These are phyloP conservation scores for Dromaius novaehollandiae DNA, from an alignment of 2,113 vertebrate species.

Conservation along the genomic window DNA sequence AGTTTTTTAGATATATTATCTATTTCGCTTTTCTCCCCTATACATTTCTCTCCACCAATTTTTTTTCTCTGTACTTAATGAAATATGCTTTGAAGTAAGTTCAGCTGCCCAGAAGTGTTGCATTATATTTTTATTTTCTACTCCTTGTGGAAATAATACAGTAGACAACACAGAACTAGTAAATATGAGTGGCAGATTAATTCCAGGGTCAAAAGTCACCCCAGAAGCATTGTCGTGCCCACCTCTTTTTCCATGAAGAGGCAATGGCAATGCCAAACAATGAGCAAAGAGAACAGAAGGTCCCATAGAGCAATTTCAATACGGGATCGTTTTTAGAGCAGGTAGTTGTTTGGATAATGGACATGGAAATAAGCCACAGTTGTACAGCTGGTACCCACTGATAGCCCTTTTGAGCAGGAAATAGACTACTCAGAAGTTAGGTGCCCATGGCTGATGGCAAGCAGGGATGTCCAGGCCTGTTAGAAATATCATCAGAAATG, in stretches of 20 bases:
- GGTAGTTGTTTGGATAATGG: neutral
- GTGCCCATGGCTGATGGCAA: neutral
- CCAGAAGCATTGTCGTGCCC: neutral
- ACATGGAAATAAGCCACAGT: neutral
- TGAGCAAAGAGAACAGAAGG: neutral
- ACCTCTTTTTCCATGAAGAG: neutral
- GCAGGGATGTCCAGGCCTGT: neutral
- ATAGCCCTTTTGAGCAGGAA: neutral
- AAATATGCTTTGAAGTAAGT: constrained; percentile 34
- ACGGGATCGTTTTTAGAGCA: neutral
- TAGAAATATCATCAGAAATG: neutral
- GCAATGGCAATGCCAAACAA: neutral
- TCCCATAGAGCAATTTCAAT: neutral
- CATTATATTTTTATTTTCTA: neutral
- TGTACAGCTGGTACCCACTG: neutral
- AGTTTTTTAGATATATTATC: constrained; percentile 25
- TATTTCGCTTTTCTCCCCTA: constrained; percentile 7
- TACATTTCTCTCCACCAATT: neutral
- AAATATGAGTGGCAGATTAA: neutral
- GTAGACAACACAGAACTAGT: neutral
- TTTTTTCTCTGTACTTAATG: neutral
- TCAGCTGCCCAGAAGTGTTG: constrained; percentile 15
- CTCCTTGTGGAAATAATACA: neutral
- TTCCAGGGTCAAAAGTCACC: neutral
- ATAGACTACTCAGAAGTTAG: neutral